These are phyloP conservation scores for Suricata suricatta DNA, from an alignment of 2,113 vertebrate genomes.

Conservation along the genomic window DNA sequence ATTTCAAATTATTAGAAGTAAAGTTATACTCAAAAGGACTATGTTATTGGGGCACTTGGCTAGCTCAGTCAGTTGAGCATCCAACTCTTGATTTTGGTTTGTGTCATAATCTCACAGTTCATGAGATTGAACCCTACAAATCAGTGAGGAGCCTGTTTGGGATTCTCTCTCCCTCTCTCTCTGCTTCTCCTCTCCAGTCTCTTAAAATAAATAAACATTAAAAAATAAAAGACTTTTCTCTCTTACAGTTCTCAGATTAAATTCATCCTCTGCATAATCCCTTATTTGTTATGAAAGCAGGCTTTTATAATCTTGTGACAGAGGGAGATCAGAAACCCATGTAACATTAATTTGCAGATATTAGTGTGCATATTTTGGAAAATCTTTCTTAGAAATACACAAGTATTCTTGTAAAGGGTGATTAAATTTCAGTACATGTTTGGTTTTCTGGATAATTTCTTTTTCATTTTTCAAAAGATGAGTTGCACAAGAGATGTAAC, in stretches of 20 bases:
- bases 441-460: conserved; percentile 55
- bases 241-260: conserved; percentile 40
- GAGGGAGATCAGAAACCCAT: conserved; percentile 87
- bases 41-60: too few relatives aligned
- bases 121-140: too few relatives aligned
- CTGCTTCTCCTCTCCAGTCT: too few relatives aligned
- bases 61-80: too few relatives aligned
- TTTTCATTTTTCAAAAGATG: conserved; percentile 65
- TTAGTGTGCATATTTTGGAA: conserved; percentile 89
- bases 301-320: conserved; percentile 89
- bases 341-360: conserved; percentile 90
- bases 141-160: too few relatives aligned
- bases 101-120: too few relatives aligned
- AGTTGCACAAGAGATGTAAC: conserved; percentile 45
- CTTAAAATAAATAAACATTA: too few relatives aligned
- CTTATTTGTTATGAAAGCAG: conserved; percentile 88
- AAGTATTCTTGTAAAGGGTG: conserved; percentile 73
- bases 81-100: too few relatives aligned
- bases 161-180: too few relatives aligned
- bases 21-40: not conserved
- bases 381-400: conserved; percentile 86
- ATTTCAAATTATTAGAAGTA: conserved; percentile 41
- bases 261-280: conserved; percentile 81
- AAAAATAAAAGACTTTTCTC: not conserved
- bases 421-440: conserved; percentile 77